Evolutionary conservation across 2,113 vertebrate genomes (phyloP).

Genomic region (Motacilla tschutschensis): DNA sequence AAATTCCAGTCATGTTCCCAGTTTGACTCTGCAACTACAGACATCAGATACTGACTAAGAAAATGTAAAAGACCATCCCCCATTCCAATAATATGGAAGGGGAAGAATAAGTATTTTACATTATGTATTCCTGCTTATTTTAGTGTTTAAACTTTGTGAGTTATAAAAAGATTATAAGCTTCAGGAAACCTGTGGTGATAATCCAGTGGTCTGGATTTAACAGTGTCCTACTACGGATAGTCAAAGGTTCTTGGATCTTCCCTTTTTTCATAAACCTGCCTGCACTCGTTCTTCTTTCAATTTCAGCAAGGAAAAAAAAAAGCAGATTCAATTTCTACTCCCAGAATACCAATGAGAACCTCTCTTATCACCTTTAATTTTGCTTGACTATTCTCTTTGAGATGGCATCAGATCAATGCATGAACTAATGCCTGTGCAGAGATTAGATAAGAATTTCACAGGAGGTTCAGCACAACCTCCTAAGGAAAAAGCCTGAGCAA

Average conservation of each 20-base stretch:
- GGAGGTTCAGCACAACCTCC: not conserved
- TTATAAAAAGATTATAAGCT: not conserved
- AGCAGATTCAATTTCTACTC: not conserved
- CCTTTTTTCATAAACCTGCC: not conserved
- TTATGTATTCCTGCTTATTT: not conserved
- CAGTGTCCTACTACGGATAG: not conserved
- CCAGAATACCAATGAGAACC: conserved; percentile 3
- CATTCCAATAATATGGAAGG: not conserved
- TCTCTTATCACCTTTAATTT: conserved; percentile 19
- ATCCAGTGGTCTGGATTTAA: not conserved
- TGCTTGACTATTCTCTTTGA: conserved; percentile 5
- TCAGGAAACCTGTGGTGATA: not conserved
- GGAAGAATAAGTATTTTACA: not conserved
- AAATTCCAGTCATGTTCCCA: not conserved
- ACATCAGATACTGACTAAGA: not conserved
- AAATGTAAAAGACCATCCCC: not conserved
- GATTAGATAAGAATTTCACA: conserved; percentile 1
- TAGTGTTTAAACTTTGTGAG: not conserved
- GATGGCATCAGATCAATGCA: conserved; percentile 13
- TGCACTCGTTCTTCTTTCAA: not conserved
- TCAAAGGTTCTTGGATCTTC: not conserved
- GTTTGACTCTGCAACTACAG: not conserved
- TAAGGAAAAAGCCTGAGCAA: conserved; percentile 1
- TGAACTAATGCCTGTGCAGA: not conserved
- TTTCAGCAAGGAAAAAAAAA: not conserved